phyloP scores from a whole-genome alignment of 2,888 invertebrate genomes.

The Oligia fasciuncula region DNA sequence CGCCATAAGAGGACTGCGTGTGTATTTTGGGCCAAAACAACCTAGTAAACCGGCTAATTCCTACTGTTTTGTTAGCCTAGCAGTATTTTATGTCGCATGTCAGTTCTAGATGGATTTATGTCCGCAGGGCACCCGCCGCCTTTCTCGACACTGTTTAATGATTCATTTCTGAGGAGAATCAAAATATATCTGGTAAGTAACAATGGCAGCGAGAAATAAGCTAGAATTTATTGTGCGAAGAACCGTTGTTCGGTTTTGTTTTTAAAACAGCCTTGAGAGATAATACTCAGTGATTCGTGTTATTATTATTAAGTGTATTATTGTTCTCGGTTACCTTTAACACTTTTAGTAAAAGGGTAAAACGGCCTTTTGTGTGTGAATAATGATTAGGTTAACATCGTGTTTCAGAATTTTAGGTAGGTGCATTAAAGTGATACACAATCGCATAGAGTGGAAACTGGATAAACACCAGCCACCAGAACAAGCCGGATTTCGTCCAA shows the following conservation, averaged over 20 bases:
- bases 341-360: conserved; percentile 26
- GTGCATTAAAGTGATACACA: background rate
- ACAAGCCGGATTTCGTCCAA: too few relatives aligned
- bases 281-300: conserved; percentile 48
- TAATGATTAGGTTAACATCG: conserved; percentile 2
- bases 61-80: conserved; percentile 47
- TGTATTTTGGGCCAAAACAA: conserved; percentile 15
- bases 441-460: too few relatives aligned
- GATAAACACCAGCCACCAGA: too few relatives aligned
- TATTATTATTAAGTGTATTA: conserved; percentile 52
- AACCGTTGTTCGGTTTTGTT: conserved; percentile 54
- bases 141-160: conserved; percentile 71
- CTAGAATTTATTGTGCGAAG: conserved; percentile 64
- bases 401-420: background rate
- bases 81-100: conserved; percentile 60
- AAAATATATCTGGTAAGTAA: conserved; percentile 73
- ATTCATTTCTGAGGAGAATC: conserved; percentile 74
- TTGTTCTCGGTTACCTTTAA: conserved; percentile 40
- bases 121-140: conserved; percentile 34
- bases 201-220: conserved; percentile 70
- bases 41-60: conserved; percentile 31
- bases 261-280: conserved; percentile 35
- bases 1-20: conserved; percentile 18
- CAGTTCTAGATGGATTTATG: conserved; percentile 64
- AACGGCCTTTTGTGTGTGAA: conserved; percentile 29